phyloP scores from a whole-genome alignment of 2,113 vertebrate genomes.

The Sterrhoptilus dennistouni region DNA sequence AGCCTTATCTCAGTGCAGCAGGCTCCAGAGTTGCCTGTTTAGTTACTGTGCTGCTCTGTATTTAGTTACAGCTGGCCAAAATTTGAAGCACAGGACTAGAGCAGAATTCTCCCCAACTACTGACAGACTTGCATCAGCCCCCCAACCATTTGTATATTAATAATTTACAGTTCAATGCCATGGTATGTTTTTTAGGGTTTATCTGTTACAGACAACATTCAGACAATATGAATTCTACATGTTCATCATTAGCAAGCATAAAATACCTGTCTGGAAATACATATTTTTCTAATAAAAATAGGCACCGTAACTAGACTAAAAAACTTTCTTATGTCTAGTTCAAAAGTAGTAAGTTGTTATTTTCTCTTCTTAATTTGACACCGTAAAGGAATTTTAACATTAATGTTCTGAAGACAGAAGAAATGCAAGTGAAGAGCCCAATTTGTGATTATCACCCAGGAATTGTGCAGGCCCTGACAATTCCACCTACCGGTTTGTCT shows the following conservation, averaged over 20 bases:
- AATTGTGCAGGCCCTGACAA: background rate
- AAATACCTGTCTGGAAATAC: background rate
- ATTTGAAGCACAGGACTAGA: background rate
- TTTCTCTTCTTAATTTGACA: background rate
- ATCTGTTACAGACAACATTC: background rate
- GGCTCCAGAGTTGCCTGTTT: background rate
- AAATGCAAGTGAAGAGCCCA: background rate
- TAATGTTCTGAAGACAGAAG: background rate
- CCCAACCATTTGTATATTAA: background rate
- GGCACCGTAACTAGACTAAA: background rate
- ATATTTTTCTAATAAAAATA: background rate
- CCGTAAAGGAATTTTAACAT: background rate
- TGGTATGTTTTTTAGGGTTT: background rate
- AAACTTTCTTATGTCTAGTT: background rate
- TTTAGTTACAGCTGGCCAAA: background rate
- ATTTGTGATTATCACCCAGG: background rate
- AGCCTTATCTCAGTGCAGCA: constrained; percentile 42
- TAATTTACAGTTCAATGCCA: background rate
- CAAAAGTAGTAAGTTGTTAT: background rate
- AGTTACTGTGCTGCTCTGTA: background rate
- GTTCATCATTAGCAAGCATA: background rate
- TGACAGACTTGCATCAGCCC: background rate
- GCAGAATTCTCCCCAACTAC: background rate
- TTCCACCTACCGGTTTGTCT: constrained; percentile 92
- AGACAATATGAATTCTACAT: background rate